A percentile compares a stretch with the other conserved stretches of the same genome.
Conservation (phyloP, 2,888 invertebrate species). For the Drosophila merina region DNA sequence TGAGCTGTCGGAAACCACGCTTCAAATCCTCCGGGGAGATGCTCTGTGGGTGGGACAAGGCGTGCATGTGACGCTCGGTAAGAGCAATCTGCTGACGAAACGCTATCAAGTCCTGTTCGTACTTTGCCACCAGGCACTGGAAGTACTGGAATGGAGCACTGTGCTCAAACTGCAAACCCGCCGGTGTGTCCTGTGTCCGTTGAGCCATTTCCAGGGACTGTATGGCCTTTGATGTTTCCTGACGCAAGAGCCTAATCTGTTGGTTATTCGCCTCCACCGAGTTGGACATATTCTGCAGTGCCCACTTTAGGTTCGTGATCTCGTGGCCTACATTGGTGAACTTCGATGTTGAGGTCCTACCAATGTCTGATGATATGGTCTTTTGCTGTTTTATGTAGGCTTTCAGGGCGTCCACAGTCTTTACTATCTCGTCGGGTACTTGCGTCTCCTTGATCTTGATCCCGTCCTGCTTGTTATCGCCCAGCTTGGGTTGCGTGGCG, state of each 20-base stretch:
- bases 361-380: slow-evolving; percentile 91
- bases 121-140: slow-evolving; percentile 87
- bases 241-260: slow-evolving; percentile 85
- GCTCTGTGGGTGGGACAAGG: slow-evolving; percentile 86
- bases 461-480: slow-evolving; percentile 82
- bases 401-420: slow-evolving; percentile 92
- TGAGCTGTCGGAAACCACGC: slow-evolving; percentile 91
- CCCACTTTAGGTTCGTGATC: slow-evolving; percentile 79
- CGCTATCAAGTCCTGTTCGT: slow-evolving; percentile 88
- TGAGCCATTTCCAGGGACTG: slow-evolving; percentile 91
- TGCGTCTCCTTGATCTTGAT: slow-evolving; percentile 83
- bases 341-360: slow-evolving; percentile 86
- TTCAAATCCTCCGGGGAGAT: slow-evolving; percentile 91
- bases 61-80: slow-evolving; percentile 89
- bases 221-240: slow-evolving; percentile 89
- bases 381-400: slow-evolving; percentile 94
- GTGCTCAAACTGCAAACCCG: slow-evolving; percentile 91
- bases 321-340: slow-evolving; percentile 81
- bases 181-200: slow-evolving; percentile 90
- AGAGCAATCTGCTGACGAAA: slow-evolving; percentile 89
- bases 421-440: slow-evolving; percentile 91
- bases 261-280: slow-evolving; percentile 82
- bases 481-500: slow-evolving; percentile 81
- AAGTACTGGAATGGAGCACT: slow-evolving; percentile 89
- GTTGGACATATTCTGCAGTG: slow-evolving; percentile 82